A percentile compares a stretch with the other conserved stretches of the same genome.
phyloP scores from a whole-genome alignment of 2,888 invertebrate species.

The Apotomis betuletana region DNA sequence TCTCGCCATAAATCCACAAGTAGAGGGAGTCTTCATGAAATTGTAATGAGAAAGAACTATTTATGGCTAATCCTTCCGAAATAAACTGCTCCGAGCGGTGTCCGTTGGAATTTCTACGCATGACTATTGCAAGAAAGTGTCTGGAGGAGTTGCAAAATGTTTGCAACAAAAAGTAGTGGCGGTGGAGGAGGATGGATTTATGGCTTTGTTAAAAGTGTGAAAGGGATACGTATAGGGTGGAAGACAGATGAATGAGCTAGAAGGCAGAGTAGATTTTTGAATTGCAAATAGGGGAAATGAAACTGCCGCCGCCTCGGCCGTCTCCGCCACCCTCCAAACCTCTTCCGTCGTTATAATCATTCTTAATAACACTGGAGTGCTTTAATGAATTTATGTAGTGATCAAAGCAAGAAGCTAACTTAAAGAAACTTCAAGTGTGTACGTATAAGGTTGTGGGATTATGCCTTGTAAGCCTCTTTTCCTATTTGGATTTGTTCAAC shows the following conservation, averaged over 20 bases:
- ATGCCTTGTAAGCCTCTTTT: constrained; percentile 49
- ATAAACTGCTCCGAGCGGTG: constrained; percentile 73
- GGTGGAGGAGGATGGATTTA: constrained; percentile 55
- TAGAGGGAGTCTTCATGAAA: constrained; percentile 78
- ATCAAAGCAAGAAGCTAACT: constrained; percentile 70
- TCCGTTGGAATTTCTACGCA: constrained; percentile 67
- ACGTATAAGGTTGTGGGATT: constrained; percentile 49
- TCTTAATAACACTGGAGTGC: constrained; percentile 75
- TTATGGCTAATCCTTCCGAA: constrained; percentile 81
- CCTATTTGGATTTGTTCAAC: constrained; percentile 54
- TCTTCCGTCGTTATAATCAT: constrained; percentile 77
- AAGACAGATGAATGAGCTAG: constrained; percentile 59
- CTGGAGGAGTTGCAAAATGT: constrained; percentile 57
- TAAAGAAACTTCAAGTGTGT: constrained; percentile 52
- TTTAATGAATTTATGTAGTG: constrained; percentile 76
- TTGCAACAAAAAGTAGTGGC: constrained; percentile 62
- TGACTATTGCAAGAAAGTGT: constrained; percentile 66
- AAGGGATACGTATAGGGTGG: constrained; percentile 52
- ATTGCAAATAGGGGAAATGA: constrained; percentile 81
- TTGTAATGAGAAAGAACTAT: constrained; percentile 80
- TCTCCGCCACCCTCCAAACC: constrained; percentile 61
- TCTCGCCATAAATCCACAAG: constrained; percentile 77
- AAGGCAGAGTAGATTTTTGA: constrained; percentile 76
- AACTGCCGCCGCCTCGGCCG: constrained; percentile 68
- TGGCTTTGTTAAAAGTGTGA: constrained; percentile 50